Conservation (phyloP, 2,113 vertebrate species). For the Syngnathus scovelli region DNA sequence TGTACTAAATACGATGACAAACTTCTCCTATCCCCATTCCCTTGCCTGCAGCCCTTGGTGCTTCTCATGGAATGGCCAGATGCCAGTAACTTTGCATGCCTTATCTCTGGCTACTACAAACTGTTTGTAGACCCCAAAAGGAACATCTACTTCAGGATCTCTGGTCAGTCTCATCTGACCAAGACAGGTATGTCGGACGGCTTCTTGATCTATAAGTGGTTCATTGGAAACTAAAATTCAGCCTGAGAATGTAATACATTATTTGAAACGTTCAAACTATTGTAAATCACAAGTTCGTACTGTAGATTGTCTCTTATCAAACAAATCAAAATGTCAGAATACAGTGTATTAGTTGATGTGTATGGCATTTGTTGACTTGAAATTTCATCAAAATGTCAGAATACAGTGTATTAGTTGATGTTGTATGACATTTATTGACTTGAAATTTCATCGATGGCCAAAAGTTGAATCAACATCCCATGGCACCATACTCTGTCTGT, state of each 20-base stretch:
- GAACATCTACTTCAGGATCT: conserved; percentile 82
- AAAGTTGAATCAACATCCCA: conserved; percentile 57
- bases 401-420: conserved; percentile 16
- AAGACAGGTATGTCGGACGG: conserved; percentile 90
- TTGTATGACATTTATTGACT: conserved; percentile 42
- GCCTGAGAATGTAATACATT: conserved; percentile 1
- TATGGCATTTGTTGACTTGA: conserved; percentile 41
- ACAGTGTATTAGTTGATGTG: conserved; percentile 17
- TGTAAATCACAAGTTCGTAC: not conserved
- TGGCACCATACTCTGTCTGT: conserved; percentile 53
- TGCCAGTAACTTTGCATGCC: conserved; percentile 93
- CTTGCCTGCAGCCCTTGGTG: conserved; percentile 80
- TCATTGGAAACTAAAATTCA: not conserved
- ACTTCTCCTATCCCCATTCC: conserved; percentile 6
- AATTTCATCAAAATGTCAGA: not conserved
- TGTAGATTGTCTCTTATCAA: conserved; percentile 1
- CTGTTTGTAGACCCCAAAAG: conserved; percentile 94
- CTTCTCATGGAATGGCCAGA: conserved; percentile 98
- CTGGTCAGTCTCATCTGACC: conserved; percentile 87
- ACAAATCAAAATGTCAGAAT: not conserved
- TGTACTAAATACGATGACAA: not conserved
- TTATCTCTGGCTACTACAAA: conserved; percentile 96
- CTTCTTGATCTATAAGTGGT: conserved; percentile 23
- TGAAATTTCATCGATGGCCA: conserved; percentile 19
- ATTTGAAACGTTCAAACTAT: conserved; percentile 5